Conservation (phyloP, 1,140 invertebrate genomes). For the Grapholita molesta region DNA sequence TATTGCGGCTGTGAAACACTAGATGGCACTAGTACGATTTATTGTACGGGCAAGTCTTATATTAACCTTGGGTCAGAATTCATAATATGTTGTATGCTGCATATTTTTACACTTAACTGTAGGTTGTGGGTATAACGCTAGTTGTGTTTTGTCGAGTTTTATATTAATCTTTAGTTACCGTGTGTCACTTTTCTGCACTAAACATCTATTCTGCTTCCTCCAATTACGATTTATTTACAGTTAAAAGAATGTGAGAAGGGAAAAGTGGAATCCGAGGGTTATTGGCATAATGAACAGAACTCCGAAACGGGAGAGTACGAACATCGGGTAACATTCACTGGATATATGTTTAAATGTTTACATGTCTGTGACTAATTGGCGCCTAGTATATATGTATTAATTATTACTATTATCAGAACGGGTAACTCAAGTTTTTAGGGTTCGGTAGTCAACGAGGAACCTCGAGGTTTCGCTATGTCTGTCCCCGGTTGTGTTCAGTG, state of each 20-base stretch:
- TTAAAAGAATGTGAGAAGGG: background rate
- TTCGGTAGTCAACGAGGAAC: too few relatives aligned
- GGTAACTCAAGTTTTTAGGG: too few relatives aligned
- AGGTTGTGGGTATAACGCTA: too few relatives aligned
- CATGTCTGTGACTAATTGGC: background rate
- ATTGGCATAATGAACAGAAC: background rate
- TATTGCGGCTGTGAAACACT: too few relatives aligned
- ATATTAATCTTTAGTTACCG: background rate
- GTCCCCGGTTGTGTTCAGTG: too few relatives aligned
- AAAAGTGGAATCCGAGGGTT: background rate
- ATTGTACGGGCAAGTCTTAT: too few relatives aligned
- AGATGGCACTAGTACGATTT: too few relatives aligned
- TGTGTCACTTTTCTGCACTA: background rate
- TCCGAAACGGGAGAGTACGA: background rate
- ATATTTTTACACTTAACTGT: too few relatives aligned
- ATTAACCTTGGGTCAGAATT: too few relatives aligned
- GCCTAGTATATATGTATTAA: background rate
- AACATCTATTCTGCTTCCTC: background rate
- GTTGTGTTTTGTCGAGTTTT: background rate
- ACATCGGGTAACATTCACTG: background rate
- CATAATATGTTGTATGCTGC: too few relatives aligned
- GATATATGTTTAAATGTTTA: background rate
- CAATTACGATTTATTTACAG: background rate
- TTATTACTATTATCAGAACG: too few relatives aligned
- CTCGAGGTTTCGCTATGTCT: too few relatives aligned